These are phyloP conservation scores for Stictocephala bisonia DNA, from an alignment of 2,888 invertebrate genomes.

Conservation along the genomic window DNA sequence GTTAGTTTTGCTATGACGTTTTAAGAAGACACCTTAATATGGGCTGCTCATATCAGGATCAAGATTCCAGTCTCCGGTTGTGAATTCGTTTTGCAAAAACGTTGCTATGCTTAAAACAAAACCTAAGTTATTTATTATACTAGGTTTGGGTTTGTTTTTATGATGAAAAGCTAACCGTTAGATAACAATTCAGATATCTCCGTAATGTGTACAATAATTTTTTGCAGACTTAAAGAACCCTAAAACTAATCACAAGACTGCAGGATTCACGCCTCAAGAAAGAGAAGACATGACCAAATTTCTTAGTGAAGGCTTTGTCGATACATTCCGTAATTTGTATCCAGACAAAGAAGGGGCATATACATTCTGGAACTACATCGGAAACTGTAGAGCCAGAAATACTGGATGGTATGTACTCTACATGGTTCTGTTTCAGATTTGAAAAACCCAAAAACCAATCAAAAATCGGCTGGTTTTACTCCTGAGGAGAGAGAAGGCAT, in stretches of 20 bases:
- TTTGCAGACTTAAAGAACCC: slow-evolving; percentile 95
- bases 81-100: too few species aligned
- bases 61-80: too few species aligned
- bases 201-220: too few species aligned
- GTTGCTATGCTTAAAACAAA: not conserved
- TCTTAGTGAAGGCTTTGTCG: slow-evolving; percentile 84
- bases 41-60: too few species aligned
- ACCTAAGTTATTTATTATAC: not conserved
- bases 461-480: slow-evolving; percentile 95
- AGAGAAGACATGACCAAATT: slow-evolving; percentile 90
- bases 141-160: too few species aligned
- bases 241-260: slow-evolving; percentile 89
- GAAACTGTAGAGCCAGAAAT: slow-evolving; percentile 87
- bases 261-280: slow-evolving; percentile 97
- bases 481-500: slow-evolving; percentile 93
- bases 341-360: slow-evolving; percentile 86
- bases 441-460: slow-evolving; percentile 93
- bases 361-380: slow-evolving; percentile 96
- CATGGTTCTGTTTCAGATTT: slow-evolving; percentile 73
- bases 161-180: too few species aligned
- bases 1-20: too few species aligned
- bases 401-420: slow-evolving; percentile 84
- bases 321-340: slow-evolving; percentile 88
- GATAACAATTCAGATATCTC: too few species aligned
- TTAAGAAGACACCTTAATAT: too few species aligned